Base-by-base conservation (phyloP, 1,140 invertebrate genomes). In the Aphelenchoides fujianensis region DNA sequence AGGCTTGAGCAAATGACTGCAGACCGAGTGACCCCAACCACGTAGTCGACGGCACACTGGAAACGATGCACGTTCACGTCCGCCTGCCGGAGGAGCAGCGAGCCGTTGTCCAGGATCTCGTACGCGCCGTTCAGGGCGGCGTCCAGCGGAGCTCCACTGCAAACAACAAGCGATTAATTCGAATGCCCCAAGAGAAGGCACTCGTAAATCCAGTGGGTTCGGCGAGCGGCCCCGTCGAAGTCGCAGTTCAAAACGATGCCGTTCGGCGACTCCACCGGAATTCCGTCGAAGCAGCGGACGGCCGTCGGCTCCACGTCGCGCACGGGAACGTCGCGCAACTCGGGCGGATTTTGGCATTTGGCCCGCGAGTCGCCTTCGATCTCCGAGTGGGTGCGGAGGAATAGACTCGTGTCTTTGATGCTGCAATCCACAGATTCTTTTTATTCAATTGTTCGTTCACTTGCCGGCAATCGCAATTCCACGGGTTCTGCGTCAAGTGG, bases 401-500 rank as follows among this genome's bases (percentile, higher is more conserved):
- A 68, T n/a, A 31, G 9, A 68, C 28, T 68, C 7, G 53, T 68
- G 68, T 69, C 19, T 0, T 36, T 74, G 12, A 71, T 74, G 7
- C n/a, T 74, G 5, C 16, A 19, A 59, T 16, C 68, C 7, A 54
- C 16, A 1, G 7, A 74, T 35, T 54, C 57, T 35, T 59, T 75
- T 0, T 2, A 23, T 30, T 71, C 66, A 30, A 7, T 9, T 5
- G 23, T 12, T 27, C 34, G 61, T 69, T 19, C 55, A 76, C 48
- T 72, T 35, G 76, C 75, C 76, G 37, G 64, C 76, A 78, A 71
- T 78, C 76, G 72, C 76, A 78, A 69, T 75, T 80, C 76, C 76
- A 78, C 3, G 74, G 73, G 48, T 78, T 78, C 36, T 68, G 48
- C 23, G 2, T 41, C 70, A 78, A 71, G 31, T 79, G 53, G 1